Evolutionary conservation across 2,113 vertebrate genomes (phyloP).

Genomic region (Hystrix cristata): DNA sequence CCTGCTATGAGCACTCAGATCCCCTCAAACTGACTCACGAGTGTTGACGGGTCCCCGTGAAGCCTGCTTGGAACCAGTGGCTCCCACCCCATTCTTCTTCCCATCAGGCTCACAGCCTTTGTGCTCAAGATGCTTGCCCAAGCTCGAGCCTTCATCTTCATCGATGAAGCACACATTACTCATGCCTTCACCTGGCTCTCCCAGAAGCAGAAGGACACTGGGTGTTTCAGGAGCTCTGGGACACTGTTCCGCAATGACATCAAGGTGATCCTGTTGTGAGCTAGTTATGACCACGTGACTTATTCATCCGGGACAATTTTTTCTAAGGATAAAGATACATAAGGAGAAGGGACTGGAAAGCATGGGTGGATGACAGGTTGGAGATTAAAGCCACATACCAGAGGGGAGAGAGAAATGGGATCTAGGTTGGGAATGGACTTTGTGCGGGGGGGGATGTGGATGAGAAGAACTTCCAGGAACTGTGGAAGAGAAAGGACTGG

Average conservation of each 20-base stretch:
- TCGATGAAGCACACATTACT: slow-evolving; percentile 82
- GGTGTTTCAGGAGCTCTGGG: slow-evolving; percentile 85
- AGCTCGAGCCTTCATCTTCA: slow-evolving; percentile 79
- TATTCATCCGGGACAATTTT: not conserved
- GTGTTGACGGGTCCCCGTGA: not conserved
- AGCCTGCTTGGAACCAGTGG: not conserved
- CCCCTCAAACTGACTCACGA: too few species aligned
- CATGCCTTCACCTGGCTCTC: slow-evolving; percentile 82
- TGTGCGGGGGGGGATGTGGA: fast-evolving
- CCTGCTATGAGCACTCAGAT: not conserved
- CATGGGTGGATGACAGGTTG: not conserved
- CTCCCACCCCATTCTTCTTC: not conserved
- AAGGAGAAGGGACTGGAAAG: not conserved
- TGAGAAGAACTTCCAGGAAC: not conserved
- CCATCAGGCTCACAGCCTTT: slow-evolving; percentile 84
- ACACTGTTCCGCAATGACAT: slow-evolving; percentile 84
- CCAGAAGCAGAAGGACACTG: slow-evolving; percentile 81
- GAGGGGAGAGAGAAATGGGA: not conserved
- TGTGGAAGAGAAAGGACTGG: not conserved
- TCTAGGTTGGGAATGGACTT: not conserved
- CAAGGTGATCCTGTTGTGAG: slow-evolving; percentile 78
- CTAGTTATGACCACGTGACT: not conserved
- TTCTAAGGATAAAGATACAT: not conserved
- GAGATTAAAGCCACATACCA: not conserved
- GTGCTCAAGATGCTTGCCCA: slow-evolving; percentile 86